Evolutionary conservation across 2,113 vertebrate genomes (phyloP).

Genomic region (Gymnogyps californianus): DNA sequence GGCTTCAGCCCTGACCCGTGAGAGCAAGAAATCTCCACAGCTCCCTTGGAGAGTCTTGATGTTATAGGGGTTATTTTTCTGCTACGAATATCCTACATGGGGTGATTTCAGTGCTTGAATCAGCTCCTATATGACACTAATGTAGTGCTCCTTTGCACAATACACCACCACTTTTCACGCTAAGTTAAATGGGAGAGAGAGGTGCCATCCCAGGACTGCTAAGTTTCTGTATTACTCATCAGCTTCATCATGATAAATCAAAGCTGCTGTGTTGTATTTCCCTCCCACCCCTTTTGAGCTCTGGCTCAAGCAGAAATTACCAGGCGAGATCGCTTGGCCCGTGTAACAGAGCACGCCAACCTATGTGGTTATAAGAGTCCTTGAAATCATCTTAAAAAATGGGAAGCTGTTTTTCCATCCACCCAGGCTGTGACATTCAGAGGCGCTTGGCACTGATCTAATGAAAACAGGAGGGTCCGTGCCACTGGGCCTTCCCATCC

Average conservation of each 20-base stretch:
- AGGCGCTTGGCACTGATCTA: not conserved
- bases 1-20: slow-evolving; percentile 22
- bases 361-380: not conserved
- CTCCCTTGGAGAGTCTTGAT: not conserved
- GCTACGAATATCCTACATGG: not conserved
- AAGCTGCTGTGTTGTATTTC: not conserved
- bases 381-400: not conserved
- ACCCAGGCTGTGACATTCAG: not conserved
- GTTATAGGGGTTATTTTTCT: not conserved
- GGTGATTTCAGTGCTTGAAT: not conserved
- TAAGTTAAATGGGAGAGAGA: not conserved
- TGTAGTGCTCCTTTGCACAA: not conserved
- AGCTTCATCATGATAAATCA: not conserved
- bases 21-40: slow-evolving; percentile 51
- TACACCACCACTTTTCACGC: not conserved
- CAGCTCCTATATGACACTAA: not conserved
- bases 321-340: accelerated
- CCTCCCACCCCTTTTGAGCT: not conserved
- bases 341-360: not conserved
- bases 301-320: not conserved
- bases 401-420: not conserved
- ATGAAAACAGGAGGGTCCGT: not conserved
- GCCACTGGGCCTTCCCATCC: not conserved
- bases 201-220: not conserved
- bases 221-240: not conserved